A percentile compares a stretch with the other conserved stretches of the same genome.
phyloP scores from a whole-genome alignment of 2,113 vertebrate genomes.

The Globicephala melas region DNA sequence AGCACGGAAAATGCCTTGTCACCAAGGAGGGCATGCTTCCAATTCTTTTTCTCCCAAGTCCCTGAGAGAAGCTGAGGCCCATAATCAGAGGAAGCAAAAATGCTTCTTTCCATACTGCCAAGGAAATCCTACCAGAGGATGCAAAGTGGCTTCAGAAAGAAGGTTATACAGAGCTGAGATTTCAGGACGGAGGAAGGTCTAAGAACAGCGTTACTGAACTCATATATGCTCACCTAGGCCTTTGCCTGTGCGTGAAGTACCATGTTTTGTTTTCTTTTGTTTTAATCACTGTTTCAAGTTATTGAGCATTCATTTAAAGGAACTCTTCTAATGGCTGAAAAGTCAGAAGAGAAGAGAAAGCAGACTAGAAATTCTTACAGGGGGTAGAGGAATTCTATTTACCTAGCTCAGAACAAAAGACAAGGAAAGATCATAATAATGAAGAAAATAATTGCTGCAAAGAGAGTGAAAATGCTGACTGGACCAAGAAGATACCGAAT shows the following conservation, averaged over 20 bases:
- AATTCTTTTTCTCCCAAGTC: not conserved
- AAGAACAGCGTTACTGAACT: not conserved
- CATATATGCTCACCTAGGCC: not conserved
- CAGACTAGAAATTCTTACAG: not conserved
- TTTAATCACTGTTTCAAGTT: not conserved
- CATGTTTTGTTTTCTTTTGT: not conserved
- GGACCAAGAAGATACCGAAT: not conserved
- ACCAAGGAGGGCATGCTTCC: not conserved
- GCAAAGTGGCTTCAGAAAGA: not conserved
- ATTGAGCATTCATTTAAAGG: not conserved
- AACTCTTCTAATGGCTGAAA: not conserved
- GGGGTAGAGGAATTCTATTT: not conserved
- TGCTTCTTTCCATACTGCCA: not conserved
- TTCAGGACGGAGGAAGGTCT: not conserved
- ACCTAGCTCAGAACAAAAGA: not conserved
- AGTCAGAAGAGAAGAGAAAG: not conserved
- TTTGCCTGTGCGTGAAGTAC: accelerated
- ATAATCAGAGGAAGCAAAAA: not conserved
- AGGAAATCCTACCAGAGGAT: not conserved
- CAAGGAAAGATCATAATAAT: not conserved
- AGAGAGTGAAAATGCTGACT: not conserved
- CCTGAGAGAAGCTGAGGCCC: not conserved
- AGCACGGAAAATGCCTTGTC: not conserved
- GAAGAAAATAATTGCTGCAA: not conserved
- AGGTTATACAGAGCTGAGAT: not conserved